A percentile compares a stretch with the other conserved stretches of the same genome.
These are phyloP conservation scores for Gallinago undulata DNA, from an alignment of 2,113 vertebrate species.

Conservation along the genomic window DNA sequence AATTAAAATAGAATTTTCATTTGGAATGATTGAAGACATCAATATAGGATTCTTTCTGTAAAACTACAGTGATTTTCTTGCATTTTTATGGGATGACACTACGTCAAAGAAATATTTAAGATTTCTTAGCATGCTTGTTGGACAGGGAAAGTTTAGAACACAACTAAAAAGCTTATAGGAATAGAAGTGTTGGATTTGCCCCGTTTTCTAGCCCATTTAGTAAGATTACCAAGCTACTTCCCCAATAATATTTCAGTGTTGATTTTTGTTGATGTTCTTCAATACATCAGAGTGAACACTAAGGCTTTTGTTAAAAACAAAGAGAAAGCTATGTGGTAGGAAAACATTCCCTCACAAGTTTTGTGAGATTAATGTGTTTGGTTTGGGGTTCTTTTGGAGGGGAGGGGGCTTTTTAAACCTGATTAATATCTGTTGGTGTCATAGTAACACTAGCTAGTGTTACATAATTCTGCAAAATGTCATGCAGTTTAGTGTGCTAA, in stretches of 20 bases:
- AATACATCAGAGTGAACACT: neutral
- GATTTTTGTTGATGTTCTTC: neutral
- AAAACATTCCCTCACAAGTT: neutral
- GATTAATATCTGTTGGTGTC: neutral
- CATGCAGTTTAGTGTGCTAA: neutral
- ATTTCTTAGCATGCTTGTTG: neutral
- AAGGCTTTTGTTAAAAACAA: neutral
- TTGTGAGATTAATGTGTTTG: neutral
- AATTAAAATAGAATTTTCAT: neutral
- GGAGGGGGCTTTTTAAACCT: accelerated
- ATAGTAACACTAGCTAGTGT: neutral
- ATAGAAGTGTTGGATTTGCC: neutral
- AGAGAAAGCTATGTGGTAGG: neutral
- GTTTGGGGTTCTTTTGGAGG: neutral
- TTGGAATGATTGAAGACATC: neutral
- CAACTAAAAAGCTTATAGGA: neutral
- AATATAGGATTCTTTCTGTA: neutral
- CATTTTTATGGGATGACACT: neutral
- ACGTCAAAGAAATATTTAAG: neutral
- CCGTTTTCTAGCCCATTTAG: neutral
- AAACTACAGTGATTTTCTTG: neutral
- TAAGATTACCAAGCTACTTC: neutral
- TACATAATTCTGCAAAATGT: neutral
- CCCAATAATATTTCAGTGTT: neutral
- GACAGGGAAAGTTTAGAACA: neutral